Evolutionary conservation across 2,113 vertebrate genomes (phyloP), one percentile per base, ranked within the genome.

Genomic region (Vulpes lagopus): DNA sequence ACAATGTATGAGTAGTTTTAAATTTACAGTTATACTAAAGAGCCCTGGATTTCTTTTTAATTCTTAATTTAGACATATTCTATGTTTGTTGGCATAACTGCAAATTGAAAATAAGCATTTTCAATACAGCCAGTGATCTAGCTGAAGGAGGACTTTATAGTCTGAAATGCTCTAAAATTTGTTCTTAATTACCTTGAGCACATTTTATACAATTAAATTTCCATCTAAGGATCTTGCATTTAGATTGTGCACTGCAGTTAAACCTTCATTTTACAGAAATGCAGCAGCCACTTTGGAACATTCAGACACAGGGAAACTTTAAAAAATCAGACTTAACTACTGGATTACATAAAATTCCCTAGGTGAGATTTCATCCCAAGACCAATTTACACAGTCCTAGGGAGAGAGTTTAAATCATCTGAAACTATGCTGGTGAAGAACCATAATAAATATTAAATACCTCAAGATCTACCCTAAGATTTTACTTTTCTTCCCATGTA

Each of bases 391-490:
- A 93, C 96, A 92, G 97, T 98, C 98, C 97, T 92, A 94, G 98
- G 97, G 94, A 98, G 97, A 98, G 94, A 96, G 96, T 97, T 98
- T 98, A 98, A 98, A 98, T 98, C 98, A 98, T 97, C 98, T 98
- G 98, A 78, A 99, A 98, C 92, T 98, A 98, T 96, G 96, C 97
- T 94, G 97, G 97, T 84, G 91, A 94, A 79, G 92, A 97, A 97
- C 98, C 97, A 98, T 98, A 98, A 99, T 99, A 99, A 99, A 99
- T 99, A 99, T 98, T 99, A 99, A 99, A 99, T 98, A 99, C 98
- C 97, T 98, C 97, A 98, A 98, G 98, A 98, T 96, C 97, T 89
- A 97, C 97, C 92, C 89, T 49, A 82, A 93, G 98, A 96, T 98
- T 99, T 98, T 97, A 97, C 97, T 98, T 97, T 76, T 95, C 92